Conservation (phyloP, 2,888 invertebrate species). For the Lasioglossum marginatum region DNA sequence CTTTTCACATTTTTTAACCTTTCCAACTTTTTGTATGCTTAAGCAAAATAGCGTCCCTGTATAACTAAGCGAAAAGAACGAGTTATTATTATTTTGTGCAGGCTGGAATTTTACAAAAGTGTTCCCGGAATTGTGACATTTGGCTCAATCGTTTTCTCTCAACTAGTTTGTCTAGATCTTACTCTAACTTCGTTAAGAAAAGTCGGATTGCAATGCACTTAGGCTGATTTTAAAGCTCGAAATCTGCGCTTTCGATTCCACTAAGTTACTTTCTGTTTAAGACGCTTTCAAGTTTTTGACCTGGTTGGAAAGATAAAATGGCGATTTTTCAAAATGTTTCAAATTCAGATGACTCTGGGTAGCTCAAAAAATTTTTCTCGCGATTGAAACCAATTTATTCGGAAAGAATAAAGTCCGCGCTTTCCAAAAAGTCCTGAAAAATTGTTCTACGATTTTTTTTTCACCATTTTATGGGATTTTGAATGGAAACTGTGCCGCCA, state of each 20-base stretch:
- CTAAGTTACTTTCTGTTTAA: background rate
- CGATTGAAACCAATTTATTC: accelerated
- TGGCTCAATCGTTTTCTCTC: too few species aligned
- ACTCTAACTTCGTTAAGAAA: too few species aligned
- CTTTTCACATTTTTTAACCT: background rate
- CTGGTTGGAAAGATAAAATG: background rate
- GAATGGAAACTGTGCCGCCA: background rate
- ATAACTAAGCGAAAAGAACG: background rate
- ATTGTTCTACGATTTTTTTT: background rate
- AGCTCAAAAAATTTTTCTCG: background rate
- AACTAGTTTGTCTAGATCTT: too few species aligned
- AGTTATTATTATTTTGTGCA: background rate
- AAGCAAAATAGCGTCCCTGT: background rate
- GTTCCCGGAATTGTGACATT: background rate
- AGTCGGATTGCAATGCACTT: background rate
- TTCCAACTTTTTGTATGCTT: background rate
- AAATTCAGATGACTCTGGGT: background rate
- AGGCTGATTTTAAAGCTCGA: background rate
- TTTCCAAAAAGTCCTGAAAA: background rate
- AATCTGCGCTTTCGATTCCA: background rate
- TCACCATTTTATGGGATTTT: background rate
- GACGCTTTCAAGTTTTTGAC: background rate
- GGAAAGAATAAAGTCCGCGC: background rate
- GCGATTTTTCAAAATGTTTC: background rate
- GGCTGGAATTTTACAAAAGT: background rate